Percentiles rank a stretch among this genome's conserved stretches.
Conservation (phyloP, 2,113 vertebrate genomes). For the Otolemur garnettii region DNA sequence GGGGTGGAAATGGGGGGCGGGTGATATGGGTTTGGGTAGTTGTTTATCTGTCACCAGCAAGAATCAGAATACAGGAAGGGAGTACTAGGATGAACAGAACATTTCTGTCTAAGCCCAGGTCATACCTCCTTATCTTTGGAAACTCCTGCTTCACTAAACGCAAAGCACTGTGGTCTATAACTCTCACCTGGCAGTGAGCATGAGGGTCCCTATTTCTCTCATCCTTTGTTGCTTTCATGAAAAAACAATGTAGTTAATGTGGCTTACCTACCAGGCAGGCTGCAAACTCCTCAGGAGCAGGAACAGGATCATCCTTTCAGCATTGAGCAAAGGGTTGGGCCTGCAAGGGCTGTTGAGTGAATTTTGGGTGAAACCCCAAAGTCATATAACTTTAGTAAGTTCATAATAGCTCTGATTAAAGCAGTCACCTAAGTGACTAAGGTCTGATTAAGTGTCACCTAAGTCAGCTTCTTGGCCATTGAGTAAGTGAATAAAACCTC, state of each 20-base stretch:
- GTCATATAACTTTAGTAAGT: not conserved
- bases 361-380: not conserved
- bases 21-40: not conserved
- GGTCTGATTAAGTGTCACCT: not conserved
- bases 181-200: constrained; percentile 11
- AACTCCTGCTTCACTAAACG: not conserved
- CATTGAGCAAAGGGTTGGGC: not conserved
- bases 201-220: not conserved
- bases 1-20: not conserved
- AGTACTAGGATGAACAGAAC: not conserved
- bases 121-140: not conserved
- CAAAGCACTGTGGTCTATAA: not conserved
- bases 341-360: not conserved
- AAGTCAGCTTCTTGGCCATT: not conserved
- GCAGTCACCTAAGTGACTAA: too few species aligned
- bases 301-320: not conserved
- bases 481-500: not conserved
- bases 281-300: not conserved
- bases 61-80: not conserved
- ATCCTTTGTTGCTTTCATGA: not conserved
- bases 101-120: not conserved
- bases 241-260: not conserved
- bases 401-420: not conserved
- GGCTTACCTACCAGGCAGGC: not conserved
- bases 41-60: not conserved